A percentile compares a stretch with the other conserved stretches of the same genome.
phyloP scores from a whole-genome alignment of 2,888 invertebrate genomes.

The Alviniconcha strummeri region DNA sequence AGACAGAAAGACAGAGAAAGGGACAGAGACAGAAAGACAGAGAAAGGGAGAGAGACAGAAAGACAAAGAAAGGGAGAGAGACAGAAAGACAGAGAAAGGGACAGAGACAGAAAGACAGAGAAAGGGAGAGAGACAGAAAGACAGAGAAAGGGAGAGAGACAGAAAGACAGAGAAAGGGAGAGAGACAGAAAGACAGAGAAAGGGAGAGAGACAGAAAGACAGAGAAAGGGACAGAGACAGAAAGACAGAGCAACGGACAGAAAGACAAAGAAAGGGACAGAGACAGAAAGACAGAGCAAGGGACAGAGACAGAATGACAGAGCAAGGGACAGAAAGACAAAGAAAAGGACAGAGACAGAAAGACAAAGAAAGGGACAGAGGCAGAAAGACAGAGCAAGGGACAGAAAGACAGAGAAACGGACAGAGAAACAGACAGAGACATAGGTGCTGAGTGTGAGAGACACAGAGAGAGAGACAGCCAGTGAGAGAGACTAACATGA shows the following conservation, averaged over 20 bases:
- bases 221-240: not conserved
- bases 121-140: not conserved
- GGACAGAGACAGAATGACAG: not conserved
- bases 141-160: not conserved
- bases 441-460: not conserved
- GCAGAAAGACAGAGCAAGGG: not conserved
- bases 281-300: not conserved
- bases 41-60: not conserved
- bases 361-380: not conserved
- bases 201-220: not conserved
- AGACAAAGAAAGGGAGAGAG: not conserved
- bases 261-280: not conserved
- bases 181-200: not conserved
- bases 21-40: not conserved
- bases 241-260: not conserved
- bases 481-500: not conserved
- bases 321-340: not conserved
- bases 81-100: not conserved
- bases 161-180: not conserved
- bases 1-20: constrained; percentile 2
- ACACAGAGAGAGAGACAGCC: not conserved
- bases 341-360: not conserved
- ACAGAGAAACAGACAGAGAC: not conserved
- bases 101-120: not conserved
- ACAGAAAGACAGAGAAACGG: not conserved